Base-by-base conservation (phyloP, 2,797 vertebrate genomes). In the Martes flavigula region DNA sequence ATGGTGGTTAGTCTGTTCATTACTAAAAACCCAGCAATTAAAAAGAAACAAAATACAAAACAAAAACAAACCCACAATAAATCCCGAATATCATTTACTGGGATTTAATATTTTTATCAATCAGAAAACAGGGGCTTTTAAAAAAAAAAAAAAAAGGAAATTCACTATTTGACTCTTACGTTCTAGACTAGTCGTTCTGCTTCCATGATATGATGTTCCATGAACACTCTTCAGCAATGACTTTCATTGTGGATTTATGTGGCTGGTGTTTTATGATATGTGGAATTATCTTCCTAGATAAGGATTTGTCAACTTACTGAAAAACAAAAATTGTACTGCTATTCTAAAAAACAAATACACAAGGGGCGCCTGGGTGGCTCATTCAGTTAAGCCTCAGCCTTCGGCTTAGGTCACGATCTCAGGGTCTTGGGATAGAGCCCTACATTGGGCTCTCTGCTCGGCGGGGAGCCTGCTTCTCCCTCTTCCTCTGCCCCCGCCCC, bases 281-380 rank as follows among this genome's bases (percentile, higher is more conserved):
- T 72, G 43, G 20, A 25, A 46, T 5, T 64, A 46, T 66, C 56
- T 70, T 66, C 25, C 35, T 83, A 46, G 21, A 51, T 82, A 20
- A 12, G 72, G 93, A 85, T 32, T 51, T 62, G 46, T 87, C 79
- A 66, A 20, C 35, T 90, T 70, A 60, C 15, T 58, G 32, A 91
- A 86, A 96, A 68, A 70, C 72, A 90, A 62, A 90, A 93, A 68
- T 35, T 32, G 18, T 72, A 64, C 56, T 13, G 46, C 32, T 64
- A n/a, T 30, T 79, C 40, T 72, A 77, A 48, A 77, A 77, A 48
- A 32, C 27, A 48, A 32, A 48, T 46, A 75, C 27, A 75, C 15
- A 30, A 43, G 66, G n/a, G n/a, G n/a, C 1, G 3, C 66, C 18
- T 35, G n/a, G 66, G 66, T 35, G 18, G 66, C 66, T 68, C 14